Percentiles rank a stretch among this genome's conserved stretches.
phyloP scores from a whole-genome alignment of 2,888 invertebrate species.

The Teinopalpus imperialis region DNA sequence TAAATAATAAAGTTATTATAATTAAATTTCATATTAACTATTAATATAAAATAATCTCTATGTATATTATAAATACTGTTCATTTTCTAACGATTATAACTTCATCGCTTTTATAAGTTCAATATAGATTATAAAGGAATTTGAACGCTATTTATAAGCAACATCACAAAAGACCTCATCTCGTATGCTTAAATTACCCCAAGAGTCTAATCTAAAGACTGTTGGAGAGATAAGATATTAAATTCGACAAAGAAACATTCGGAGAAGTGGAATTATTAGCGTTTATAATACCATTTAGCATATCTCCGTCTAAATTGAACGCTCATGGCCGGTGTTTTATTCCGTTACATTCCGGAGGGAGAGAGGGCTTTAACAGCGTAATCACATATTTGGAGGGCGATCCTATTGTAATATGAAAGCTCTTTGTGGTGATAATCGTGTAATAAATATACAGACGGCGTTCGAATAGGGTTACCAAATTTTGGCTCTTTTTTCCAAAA shows the following conservation, averaged over 20 bases:
- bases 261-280: constrained; percentile 27
- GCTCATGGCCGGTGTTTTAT: constrained; percentile 27
- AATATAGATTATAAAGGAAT: constrained; percentile 15
- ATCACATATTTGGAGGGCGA: constrained; percentile 37
- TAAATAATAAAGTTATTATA: background rate
- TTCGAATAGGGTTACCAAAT: constrained; percentile 11
- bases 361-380: constrained; percentile 34
- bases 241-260: constrained; percentile 32
- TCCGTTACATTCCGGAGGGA: constrained; percentile 26
- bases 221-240: constrained; percentile 29
- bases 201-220: constrained; percentile 19
- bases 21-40: background rate
- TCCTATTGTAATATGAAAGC: constrained; percentile 36
- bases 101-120: background rate
- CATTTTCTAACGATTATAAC: background rate
- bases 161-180: constrained; percentile 23
- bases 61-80: background rate
- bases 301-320: constrained; percentile 33
- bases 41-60: background rate
- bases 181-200: constrained; percentile 16
- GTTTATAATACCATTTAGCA: constrained; percentile 35
- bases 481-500: background rate
- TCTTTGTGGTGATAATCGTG: constrained; percentile 42
- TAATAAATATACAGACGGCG: constrained; percentile 34
- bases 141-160: constrained; percentile 17